phyloP scores from a whole-genome alignment of 2,113 vertebrate species.

The Archilochus colubris region DNA sequence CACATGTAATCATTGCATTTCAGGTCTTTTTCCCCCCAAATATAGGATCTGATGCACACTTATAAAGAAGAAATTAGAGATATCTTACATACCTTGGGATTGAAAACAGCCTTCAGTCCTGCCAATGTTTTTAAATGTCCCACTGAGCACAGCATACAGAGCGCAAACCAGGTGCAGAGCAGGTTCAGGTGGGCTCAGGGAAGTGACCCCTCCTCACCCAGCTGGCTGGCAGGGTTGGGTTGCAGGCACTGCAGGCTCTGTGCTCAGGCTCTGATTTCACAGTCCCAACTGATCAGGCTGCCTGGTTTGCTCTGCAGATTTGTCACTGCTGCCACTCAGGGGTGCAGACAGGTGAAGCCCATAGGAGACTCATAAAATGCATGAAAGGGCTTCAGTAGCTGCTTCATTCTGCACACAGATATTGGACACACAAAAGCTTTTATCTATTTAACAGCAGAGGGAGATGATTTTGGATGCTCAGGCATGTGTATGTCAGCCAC shows the following conservation, averaged over 20 bases:
- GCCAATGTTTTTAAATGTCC: background rate
- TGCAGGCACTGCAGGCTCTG: background rate
- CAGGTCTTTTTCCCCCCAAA: background rate
- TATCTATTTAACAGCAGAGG: background rate
- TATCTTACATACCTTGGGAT: background rate
- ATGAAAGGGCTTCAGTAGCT: background rate
- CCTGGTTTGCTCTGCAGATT: background rate
- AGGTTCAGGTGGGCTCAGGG: background rate
- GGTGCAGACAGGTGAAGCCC: background rate
- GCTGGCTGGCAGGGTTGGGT: background rate
- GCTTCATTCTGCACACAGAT: background rate
- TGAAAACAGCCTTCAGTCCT: background rate
- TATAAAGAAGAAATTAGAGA: background rate
- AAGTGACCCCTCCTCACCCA: background rate
- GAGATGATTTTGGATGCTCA: background rate
- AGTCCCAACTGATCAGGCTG: background rate
- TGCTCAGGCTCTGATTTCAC: background rate
- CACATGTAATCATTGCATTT: background rate
- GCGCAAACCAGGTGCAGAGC: background rate
- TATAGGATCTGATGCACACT: background rate
- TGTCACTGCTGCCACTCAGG: background rate
- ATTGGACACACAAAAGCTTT: background rate
- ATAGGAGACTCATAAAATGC: background rate
- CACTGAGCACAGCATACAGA: background rate
- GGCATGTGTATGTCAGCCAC: background rate